phyloP scores from a whole-genome alignment of 2,888 invertebrate genomes.

The Chironomus tentans region DNA sequence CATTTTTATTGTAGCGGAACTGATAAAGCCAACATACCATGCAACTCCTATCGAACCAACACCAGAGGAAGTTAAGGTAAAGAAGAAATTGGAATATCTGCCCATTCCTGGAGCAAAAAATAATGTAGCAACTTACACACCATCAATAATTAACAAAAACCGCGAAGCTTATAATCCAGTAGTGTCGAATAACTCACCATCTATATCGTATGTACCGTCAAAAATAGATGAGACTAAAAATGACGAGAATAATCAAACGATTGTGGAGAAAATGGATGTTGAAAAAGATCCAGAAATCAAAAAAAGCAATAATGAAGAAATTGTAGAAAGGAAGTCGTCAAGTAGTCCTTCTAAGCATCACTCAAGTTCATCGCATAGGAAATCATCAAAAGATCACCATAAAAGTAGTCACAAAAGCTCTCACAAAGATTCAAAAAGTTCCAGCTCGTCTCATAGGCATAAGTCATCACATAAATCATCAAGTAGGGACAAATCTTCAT shows the following conservation, averaged over 20 bases:
- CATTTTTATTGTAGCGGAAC: slow-evolving; percentile 33
- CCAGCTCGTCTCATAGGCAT: neutral
- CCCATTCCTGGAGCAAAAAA: slow-evolving; percentile 32
- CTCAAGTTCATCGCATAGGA: slow-evolving; percentile 15
- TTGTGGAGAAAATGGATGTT: neutral
- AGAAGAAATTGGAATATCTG: slow-evolving; percentile 39
- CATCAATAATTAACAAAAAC: neutral
- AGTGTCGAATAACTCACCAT: neutral
- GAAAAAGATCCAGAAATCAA: neutral
- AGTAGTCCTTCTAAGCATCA: neutral
- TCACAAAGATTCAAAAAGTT: slow-evolving; percentile 28
- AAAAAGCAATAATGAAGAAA: slow-evolving; percentile 28
- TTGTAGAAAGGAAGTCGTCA: slow-evolving; percentile 25
- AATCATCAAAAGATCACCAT: slow-evolving; percentile 24
- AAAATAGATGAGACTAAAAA: neutral
- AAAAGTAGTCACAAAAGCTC: slow-evolving; percentile 28
- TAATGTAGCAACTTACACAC: slow-evolving; percentile 10
- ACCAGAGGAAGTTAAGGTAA: slow-evolving; percentile 28
- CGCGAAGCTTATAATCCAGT: neutral
- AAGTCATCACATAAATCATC: slow-evolving; percentile 11
- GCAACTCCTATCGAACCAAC: slow-evolving; percentile 27
- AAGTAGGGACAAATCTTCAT: neutral
- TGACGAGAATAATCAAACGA: neutral
- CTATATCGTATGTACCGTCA: neutral
- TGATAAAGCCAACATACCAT: slow-evolving; percentile 28